These are phyloP conservation scores for Crenichthys baileyi DNA, from an alignment of 2,797 vertebrate genomes.

Conservation along the genomic window DNA sequence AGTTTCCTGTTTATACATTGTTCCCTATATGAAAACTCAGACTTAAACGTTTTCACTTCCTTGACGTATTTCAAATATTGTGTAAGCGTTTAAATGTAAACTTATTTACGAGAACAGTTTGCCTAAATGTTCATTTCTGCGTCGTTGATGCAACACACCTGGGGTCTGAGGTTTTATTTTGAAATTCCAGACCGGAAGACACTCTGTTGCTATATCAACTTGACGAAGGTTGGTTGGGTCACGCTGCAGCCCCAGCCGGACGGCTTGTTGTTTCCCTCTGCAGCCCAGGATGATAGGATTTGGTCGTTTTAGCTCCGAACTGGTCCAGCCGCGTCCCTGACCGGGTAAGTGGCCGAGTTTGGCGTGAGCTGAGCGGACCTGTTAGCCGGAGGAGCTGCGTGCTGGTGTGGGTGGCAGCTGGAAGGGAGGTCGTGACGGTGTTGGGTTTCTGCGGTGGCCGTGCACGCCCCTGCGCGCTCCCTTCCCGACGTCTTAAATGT, in stretches of 20 bases:
- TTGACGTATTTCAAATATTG: not conserved
- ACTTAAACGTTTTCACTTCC: not conserved
- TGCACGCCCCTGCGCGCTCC: constrained; percentile 59
- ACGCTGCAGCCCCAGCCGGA: constrained; percentile 67
- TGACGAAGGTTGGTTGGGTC: constrained; percentile 53
- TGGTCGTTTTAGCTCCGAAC: not conserved
- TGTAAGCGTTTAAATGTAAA: not conserved
- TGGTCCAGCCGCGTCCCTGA: constrained; percentile 38
- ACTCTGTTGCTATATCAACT: rapidly evolving
- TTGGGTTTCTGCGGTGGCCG: constrained; percentile 50
- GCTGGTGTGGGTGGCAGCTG: constrained; percentile 34
- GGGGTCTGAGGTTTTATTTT: constrained; percentile 43
- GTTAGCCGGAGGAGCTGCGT: constrained; percentile 4
- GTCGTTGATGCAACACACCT: not conserved
- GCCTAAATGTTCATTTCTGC: not conserved
- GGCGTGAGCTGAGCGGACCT: not conserved
- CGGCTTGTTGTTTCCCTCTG: constrained; percentile 58
- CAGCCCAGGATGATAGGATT: constrained; percentile 42
- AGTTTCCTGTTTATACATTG: constrained; percentile 13
- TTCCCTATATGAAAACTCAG: not conserved
- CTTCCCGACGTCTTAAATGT: not conserved
- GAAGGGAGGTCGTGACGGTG: constrained; percentile 73
- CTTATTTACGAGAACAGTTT: not conserved
- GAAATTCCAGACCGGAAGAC: constrained; percentile 17
- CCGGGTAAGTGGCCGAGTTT: constrained; percentile 37